A percentile compares a stretch with the other conserved stretches of the same genome.
These are phyloP conservation scores for Phyllostomus hastatus DNA, from an alignment of 2,113 vertebrate species.

Conservation along the genomic window DNA sequence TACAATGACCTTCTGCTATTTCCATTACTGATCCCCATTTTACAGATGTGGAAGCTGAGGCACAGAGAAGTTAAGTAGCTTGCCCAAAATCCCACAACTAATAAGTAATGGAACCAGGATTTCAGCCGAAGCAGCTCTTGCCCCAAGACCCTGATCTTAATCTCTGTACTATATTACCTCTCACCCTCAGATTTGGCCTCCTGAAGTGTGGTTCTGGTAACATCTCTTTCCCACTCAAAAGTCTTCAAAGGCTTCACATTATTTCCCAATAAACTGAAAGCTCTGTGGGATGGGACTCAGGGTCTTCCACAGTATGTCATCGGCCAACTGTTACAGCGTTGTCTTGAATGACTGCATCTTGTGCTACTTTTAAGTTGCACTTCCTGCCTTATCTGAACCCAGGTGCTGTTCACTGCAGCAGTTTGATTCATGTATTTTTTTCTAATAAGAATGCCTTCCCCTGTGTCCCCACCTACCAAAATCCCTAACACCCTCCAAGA, in stretches of 20 bases:
- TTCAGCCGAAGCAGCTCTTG: background rate
- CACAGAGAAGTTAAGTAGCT: background rate
- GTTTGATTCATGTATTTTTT: background rate
- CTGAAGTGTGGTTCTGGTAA: background rate
- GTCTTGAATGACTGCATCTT: background rate
- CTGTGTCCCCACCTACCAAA: background rate
- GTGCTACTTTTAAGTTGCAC: background rate
- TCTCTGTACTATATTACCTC: background rate
- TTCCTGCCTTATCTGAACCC: background rate
- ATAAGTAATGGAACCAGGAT: background rate
- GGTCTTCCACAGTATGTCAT: too few relatives aligned
- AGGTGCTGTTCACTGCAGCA: background rate
- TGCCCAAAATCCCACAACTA: background rate
- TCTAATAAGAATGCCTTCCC: constrained; percentile 17
- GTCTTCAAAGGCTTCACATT: background rate
- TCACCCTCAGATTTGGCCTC: background rate
- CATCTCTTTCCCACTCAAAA: background rate
- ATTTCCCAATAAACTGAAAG: background rate
- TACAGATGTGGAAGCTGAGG: too few relatives aligned
- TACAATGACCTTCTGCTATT: background rate
- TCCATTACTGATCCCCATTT: background rate
- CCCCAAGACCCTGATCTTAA: background rate
- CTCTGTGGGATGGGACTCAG: background rate
- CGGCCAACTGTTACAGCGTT: background rate
- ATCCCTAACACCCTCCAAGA: background rate